Evolutionary conservation across 2,113 vertebrate species (phyloP), one percentile per base, ranked within the genome.

Genomic region (Cynoglossus semilaevis): DNA sequence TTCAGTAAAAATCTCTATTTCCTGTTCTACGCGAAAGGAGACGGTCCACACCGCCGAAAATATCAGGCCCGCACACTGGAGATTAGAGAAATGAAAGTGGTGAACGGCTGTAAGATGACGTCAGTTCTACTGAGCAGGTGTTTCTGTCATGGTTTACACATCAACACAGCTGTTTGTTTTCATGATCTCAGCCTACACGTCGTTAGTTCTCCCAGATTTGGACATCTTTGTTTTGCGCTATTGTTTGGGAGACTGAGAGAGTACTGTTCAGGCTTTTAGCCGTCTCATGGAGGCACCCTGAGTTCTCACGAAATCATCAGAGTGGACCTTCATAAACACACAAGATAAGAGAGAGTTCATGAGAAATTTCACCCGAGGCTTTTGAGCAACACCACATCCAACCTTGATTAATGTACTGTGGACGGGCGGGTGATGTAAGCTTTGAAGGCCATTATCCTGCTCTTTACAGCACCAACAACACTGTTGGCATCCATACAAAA

Each of bases 351-450:
- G 14, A 37, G 47, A 29, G 52, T 58, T 49, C 17, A 36, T 51
- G 48, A 63, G 54, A 16, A 51, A 72, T 50, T 44, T 49, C 46
- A 58, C 55, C 44, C 7, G 53, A 58, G 64, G 19, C 48, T 34
- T 51, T 58, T 48, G 55, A 62, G 59, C 63, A 65, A 63, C 70
- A 44, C 42, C 15, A 17, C 44, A 70, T 66, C 48, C 58, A 70
- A 51, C 61, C 53, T 10, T 58, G 65, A 73, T 70, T 48, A 51
- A 44, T 61, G 43, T 46, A 43, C 74, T 45, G 58, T 38, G 48
- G 52, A 55, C 51, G 17, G 12, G 3, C 52, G 45, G 54, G 17
- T 29, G 61, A 46, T 60, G 58, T 29, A 48, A 35, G 56, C 40
- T 68, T 56, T 46, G 45, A 49, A 1, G 45, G 36, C 58, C 51